Conservation (phyloP, 2,888 invertebrate species). For the Scrobipalpa costella region DNA sequence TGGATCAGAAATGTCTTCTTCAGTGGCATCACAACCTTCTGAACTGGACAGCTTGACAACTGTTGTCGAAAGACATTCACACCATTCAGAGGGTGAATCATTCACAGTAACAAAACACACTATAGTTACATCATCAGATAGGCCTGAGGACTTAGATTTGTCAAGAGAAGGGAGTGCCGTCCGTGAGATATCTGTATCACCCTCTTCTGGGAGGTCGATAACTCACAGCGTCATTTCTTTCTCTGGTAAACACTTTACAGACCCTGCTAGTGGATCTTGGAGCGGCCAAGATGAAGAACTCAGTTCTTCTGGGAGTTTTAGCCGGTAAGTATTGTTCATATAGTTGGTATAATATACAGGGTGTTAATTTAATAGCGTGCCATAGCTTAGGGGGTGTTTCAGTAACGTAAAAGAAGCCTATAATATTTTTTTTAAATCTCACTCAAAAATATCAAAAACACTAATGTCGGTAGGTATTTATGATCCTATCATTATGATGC, state of each 20-base stretch:
- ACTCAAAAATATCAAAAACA: too few relatives aligned
- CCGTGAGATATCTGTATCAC: constrained; percentile 71
- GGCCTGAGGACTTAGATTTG: constrained; percentile 70
- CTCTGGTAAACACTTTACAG: constrained; percentile 79
- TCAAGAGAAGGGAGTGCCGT: constrained; percentile 67
- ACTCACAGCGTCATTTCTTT: constrained; percentile 72
- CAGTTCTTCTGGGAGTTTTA: constrained; percentile 78
- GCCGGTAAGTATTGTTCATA: constrained; percentile 55
- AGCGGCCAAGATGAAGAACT: constrained; percentile 78
- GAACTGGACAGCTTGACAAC: constrained; percentile 77
- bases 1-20: constrained; percentile 78
- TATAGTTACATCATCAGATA: constrained; percentile 60
- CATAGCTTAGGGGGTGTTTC: too few relatives aligned
- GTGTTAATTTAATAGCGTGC: too few relatives aligned
- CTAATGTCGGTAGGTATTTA: too few relatives aligned
- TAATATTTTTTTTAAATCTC: too few relatives aligned
- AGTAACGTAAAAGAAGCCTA: too few relatives aligned
- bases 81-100: constrained; percentile 68
- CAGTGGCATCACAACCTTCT: constrained; percentile 75
- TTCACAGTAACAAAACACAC: constrained; percentile 68
- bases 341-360: background rate
- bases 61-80: constrained; percentile 61
- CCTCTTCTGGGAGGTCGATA: constrained; percentile 76
- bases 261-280: constrained; percentile 80
- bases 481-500: too few relatives aligned